Evolutionary conservation across 2,113 vertebrate species (phyloP), one percentile per base, ranked within the genome.

Genomic region (Epinephelus fuscoguttatus): DNA sequence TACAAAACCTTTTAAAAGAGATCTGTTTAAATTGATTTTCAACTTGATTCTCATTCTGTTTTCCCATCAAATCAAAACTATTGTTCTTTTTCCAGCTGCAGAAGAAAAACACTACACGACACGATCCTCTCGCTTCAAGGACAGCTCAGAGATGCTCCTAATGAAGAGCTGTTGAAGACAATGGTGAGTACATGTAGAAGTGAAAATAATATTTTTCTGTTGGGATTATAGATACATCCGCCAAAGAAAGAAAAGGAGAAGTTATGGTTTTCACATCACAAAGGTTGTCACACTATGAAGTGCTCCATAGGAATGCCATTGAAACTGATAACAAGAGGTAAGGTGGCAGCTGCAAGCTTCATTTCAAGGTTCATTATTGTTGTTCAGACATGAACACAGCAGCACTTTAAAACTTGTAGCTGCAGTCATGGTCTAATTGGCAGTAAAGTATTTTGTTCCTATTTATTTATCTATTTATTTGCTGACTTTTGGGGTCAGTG

Each of bases 391-490:
- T 70, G 64, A 87, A 84, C 66, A 81, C 60, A 45, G 76, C 30
- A 66, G 81, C 75, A 73, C 80, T 91, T 85, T 70, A 84, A 87
- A 86, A 87, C 84, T 59, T 86, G 86, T 90, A 86, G 81, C 83
- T 88, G 82, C 81, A 85, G 80, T 88, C 86, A 90, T 73, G 84
- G 86, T 92, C 71, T 85, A 84, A 89, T 84, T 87, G 77, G 75
- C 84, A 82, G 72, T 45, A 67, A 89, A 91, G 88, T 79, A 78
- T 85, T 91, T 83, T 61, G 57, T 75, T 91, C 70, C 84, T 83
- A 85, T 90, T 92, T 94, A 88, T 89, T 86, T 82, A 88, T 91
- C 84, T 87, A 73, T 89, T 86, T 92, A 90, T 93, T 91, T 92
- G 76, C 86, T 86, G 84, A 78, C 91, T 92, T 85, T 92, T 87